Evolutionary conservation across 2,888 invertebrate genomes (phyloP).

Genomic region (Papilio elwesi): DNA sequence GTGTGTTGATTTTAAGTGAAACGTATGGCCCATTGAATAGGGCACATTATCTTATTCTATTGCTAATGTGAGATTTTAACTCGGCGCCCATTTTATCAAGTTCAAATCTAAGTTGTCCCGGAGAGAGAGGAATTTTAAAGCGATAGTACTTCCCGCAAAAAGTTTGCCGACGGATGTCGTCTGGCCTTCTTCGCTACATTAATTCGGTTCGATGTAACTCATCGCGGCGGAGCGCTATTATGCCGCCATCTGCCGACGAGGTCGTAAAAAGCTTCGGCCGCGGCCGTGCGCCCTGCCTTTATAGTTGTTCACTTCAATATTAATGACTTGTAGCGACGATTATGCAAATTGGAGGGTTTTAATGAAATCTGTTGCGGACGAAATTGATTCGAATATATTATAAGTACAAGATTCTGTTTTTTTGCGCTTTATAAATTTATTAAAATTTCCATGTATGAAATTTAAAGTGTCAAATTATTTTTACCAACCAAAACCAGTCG

Average conservation of each 20-base stretch:
- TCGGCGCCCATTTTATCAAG: neutral
- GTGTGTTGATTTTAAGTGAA: too few species aligned
- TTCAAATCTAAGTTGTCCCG: neutral
- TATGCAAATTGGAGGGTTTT: constrained; percentile 29
- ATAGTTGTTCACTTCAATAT: constrained; percentile 19
- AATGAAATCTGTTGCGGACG: constrained; percentile 21
- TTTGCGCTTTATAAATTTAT: too few species aligned
- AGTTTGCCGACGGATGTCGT: neutral
- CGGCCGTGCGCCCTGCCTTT: neutral
- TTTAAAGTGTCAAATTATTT: too few species aligned
- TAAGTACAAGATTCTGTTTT: neutral
- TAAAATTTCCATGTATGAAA: too few species aligned
- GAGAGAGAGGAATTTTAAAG: neutral
- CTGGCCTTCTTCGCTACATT: neutral
- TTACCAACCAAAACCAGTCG: too few species aligned
- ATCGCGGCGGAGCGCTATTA: constrained; percentile 8
- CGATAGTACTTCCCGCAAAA: neutral
- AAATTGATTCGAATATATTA: constrained; percentile 10
- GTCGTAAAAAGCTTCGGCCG: constrained; percentile 23
- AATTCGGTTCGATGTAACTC: neutral
- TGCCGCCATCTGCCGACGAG: constrained; percentile 28
- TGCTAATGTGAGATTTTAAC: too few species aligned
- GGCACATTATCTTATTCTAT: too few species aligned
- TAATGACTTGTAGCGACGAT: constrained; percentile 3
- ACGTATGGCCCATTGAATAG: too few species aligned